phyloP scores from a whole-genome alignment of 2,888 invertebrate species.

The Meghimatium bilineatum region DNA sequence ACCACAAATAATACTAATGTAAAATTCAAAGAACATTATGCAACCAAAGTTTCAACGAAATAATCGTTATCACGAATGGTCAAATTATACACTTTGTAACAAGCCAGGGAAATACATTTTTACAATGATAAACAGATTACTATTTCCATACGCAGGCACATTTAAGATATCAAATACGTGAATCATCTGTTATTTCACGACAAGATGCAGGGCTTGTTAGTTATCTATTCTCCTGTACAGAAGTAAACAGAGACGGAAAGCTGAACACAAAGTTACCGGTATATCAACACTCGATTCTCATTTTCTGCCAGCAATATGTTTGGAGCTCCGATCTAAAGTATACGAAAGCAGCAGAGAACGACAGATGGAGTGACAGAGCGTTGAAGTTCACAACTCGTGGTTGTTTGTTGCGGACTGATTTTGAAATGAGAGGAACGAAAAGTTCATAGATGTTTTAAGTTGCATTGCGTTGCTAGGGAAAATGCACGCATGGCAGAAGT shows the following conservation, averaged over 20 bases:
- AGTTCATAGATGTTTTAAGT: not conserved
- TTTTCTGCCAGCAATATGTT: not conserved
- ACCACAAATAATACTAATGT: no score
- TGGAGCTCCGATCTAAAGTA: not conserved
- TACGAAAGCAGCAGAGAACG: not conserved
- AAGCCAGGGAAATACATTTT: no score
- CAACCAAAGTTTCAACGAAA: no score
- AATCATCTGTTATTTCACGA: not conserved
- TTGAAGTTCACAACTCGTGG: not conserved
- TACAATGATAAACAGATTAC: no score
- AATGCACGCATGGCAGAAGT: not conserved
- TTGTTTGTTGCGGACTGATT: not conserved
- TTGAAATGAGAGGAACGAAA: not conserved
- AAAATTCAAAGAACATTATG: no score
- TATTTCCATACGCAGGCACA: not conserved
- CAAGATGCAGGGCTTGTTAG: not conserved
- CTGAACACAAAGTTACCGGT: not conserved
- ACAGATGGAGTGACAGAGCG: constrained; percentile 7
- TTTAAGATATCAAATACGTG: not conserved
- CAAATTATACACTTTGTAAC: no score
- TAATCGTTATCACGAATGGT: no score
- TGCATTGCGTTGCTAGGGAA: not conserved
- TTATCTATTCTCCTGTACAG: not conserved
- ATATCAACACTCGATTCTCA: not conserved
- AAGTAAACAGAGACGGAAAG: not conserved